phyloP scores from a whole-genome alignment of 2,113 vertebrate species.

The Psettodes erumei region DNA sequence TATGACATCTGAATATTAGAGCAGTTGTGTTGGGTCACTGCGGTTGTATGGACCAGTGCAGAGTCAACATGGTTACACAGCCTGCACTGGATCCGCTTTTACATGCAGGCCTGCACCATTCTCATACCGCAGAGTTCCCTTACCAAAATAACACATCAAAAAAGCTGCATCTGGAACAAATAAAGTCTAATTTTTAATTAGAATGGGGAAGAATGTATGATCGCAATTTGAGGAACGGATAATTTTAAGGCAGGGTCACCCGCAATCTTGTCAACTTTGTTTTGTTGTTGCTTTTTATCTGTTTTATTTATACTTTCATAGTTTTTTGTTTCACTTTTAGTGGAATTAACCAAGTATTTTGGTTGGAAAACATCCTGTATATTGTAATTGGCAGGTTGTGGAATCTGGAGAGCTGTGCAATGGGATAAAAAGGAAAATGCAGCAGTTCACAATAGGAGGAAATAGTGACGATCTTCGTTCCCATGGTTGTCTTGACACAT shows the following conservation, averaged over 20 bases:
- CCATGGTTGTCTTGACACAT: slow-evolving; percentile 36
- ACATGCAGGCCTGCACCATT: slow-evolving; percentile 36
- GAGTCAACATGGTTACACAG: slow-evolving; percentile 55
- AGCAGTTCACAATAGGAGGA: slow-evolving; percentile 26
- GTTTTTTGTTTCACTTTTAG: slow-evolving; percentile 60
- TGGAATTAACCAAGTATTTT: slow-evolving; percentile 50
- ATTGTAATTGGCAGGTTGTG: slow-evolving; percentile 38
- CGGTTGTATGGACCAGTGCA: slow-evolving; percentile 35
- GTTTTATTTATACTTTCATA: slow-evolving; percentile 56
- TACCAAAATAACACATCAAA: slow-evolving; percentile 75
- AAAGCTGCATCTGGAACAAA: slow-evolving; percentile 87
- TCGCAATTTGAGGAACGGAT: slow-evolving; percentile 84
- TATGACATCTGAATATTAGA: slow-evolving; percentile 61
- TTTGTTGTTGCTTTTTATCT: slow-evolving; percentile 68
- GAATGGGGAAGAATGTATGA: slow-evolving; percentile 80
- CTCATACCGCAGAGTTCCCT: slow-evolving; percentile 73
- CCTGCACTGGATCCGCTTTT: slow-evolving; percentile 31
- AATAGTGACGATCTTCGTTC: slow-evolving; percentile 33
- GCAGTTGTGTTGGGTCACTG: slow-evolving; percentile 47
- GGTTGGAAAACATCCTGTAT: slow-evolving; percentile 39
- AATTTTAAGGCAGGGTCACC: slow-evolving; percentile 85
- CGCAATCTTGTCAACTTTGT: slow-evolving; percentile 79
- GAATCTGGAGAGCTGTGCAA: slow-evolving; percentile 29
- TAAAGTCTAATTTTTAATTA: slow-evolving; percentile 88
- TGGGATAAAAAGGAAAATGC: slow-evolving; percentile 45